Base-by-base conservation (phyloP, 1,140 invertebrate species). In the Berghia stephanieae region DNA sequence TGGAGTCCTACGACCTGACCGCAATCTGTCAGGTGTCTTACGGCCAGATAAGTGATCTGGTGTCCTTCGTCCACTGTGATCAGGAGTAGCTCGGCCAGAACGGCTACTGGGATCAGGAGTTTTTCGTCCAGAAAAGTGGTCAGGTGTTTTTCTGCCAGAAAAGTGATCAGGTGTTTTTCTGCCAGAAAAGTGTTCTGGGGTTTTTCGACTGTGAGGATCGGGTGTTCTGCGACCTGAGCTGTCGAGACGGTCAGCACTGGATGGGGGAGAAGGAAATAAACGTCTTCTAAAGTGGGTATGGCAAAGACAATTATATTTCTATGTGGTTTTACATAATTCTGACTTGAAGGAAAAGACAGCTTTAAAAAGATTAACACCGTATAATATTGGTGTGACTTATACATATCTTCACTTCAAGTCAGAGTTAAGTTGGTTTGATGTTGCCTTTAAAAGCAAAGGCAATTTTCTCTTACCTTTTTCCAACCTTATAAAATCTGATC, bases 61-160 rank as follows among this genome's bases (percentile, higher is more conserved):
- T 34, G 80, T 79, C 38, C 69, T 75, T 0, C 80, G 75, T 6
- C 80, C 78, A 44, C 44, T 40, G 38, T 57, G 71, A 36, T 81
- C 80, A 34, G 79, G 79, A 5, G 79, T 80, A 42, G 60, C 34
- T 36, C 76, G 70, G 4, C 79, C 79, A 18, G n/a, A 16, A 18
- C 44, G 27, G n/a, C n/a, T 21, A 38, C n/a, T n/a, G n/a, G 95
- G 94, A 85, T 98, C 96, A 63, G 94, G 84, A 27, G 78, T 79
- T 31, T 49, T 36, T 18, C 73, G 66, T 6, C 78, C 78, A 5
- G 78, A 27, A 13, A 16, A 24, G 18, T 66, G 63, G 42, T 79
- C 78, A 0, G 78, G 78, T 31, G 78, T 79, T 60, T 66, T 68
- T 0, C 78, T 63, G 2, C 78, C 78, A 6, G 75, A 42, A 60